Evolutionary conservation across 2,888 invertebrate species (phyloP).

Genomic region (Philereme transversata): DNA sequence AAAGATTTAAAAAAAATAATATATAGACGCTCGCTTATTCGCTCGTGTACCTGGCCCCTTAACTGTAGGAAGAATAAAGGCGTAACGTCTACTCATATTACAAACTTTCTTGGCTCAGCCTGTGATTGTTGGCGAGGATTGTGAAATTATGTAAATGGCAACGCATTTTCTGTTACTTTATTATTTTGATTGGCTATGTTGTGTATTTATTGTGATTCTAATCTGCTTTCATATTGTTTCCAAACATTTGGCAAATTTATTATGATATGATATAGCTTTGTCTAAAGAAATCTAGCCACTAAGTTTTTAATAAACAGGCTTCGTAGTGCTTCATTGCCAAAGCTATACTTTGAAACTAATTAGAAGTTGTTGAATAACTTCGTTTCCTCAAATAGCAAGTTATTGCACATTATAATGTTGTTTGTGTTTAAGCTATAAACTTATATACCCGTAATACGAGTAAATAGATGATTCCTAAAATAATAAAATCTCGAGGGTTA

Average conservation of each 20-base stretch:
- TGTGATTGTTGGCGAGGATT: conserved; percentile 40
- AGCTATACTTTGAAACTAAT: background rate
- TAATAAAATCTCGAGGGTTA: conserved; percentile 26
- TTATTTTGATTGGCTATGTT: conserved; percentile 36
- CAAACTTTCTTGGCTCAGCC: conserved; percentile 40
- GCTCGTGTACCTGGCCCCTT: conserved; percentile 15
- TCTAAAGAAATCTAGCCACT: background rate
- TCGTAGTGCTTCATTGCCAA: background rate
- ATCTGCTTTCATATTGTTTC: conserved; percentile 16
- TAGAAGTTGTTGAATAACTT: background rate
- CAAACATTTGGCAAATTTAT: conserved; percentile 7
- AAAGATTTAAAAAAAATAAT: background rate
- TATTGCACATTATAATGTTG: background rate
- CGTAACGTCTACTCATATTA: conserved; percentile 38
- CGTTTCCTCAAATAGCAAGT: background rate
- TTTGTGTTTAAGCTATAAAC: conserved; percentile 1
- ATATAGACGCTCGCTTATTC: background rate
- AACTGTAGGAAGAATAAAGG: conserved; percentile 34
- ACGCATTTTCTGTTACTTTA: conserved; percentile 36
- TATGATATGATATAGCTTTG: background rate
- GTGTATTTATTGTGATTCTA: conserved; percentile 19
- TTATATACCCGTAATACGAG: conserved; percentile 3
- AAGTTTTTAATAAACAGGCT: background rate
- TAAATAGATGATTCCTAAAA: conserved; percentile 30
- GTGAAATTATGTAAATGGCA: conserved; percentile 39